Conservation (phyloP, 2,113 vertebrate genomes). For the Ptilonorhynchus violaceus region DNA sequence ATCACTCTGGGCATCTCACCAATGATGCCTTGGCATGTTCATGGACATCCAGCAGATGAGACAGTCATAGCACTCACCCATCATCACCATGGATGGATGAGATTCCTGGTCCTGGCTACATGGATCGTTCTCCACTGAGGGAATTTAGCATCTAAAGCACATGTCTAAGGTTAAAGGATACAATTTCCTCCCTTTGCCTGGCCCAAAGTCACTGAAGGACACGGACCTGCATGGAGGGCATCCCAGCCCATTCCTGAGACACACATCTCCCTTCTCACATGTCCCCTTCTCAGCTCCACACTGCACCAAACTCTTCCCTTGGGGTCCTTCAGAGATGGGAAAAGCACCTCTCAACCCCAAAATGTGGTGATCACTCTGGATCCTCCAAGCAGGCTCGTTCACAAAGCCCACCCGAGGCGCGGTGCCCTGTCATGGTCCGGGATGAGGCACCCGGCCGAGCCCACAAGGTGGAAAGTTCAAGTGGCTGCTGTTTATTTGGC, state of each 20-base stretch:
- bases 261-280: neutral
- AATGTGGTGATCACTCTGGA: rapidly evolving
- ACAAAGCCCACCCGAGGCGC: rapidly evolving
- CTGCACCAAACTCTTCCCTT: neutral
- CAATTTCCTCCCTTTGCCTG: neutral
- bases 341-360: neutral
- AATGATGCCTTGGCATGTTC: neutral
- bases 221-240: rapidly evolving
- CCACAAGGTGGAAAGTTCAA: conserved; percentile 50
- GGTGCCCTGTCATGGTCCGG: rapidly evolving
- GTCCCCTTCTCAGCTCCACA: neutral
- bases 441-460: neutral
- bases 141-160: neutral
- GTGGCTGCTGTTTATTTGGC: conserved; percentile 52
- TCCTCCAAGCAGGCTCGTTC: neutral
- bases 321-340: neutral
- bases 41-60: neutral
- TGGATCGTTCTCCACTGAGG: neutral
- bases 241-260: neutral
- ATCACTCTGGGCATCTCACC: neutral
- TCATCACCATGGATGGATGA: rapidly evolving
- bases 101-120: neutral
- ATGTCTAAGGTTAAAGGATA: neutral
- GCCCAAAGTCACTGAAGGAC: neutral
- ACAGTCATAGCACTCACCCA: rapidly evolving